Evolutionary conservation across 2,888 invertebrate species (phyloP), one percentile per base, ranked within the genome.

Genomic region (Mimachlamys varia): DNA sequence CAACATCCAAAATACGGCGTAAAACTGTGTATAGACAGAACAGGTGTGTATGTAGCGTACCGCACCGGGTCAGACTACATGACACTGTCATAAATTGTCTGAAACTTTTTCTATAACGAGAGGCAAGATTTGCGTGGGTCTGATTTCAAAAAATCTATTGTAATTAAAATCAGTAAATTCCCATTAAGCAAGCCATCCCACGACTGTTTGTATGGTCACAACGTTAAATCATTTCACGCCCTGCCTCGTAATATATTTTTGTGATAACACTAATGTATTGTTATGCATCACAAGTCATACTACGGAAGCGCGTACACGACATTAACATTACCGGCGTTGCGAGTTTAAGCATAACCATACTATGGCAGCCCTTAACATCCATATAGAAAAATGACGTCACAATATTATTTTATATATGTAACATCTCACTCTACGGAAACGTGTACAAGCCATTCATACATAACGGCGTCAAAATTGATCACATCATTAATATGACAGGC

Each of bases 261-360:
- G 13, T 33, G 76, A 76, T 76, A 76, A 76, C 62, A 62, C n/a
- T 76, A 76, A 76, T 76, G 76, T 76, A 76, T 76, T 76, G 76
- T 76, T 76, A 76, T 76, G 76, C 76, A 76, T 76, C 76, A 76
- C 76, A 76, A 22, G 62, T 62, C 62, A 5, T 4, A 22, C 62
- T 62, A 62, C 7, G 62, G 22, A 7, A 62, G 62, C 62, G n/a
- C 62, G 62, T 62, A 22, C 19, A 62, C 3, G 4, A 3, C 7
- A 44, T 44, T 44, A 3, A 3, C 44, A 44, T 44, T 44, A 44
- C 44, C 7, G 44, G 7, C 44, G 44, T 44, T 7, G n/a, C n/a
- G n/a, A n/a, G n/a, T n/a, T n/a, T n/a, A n/a, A n/a, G n/a, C n/a
- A n/a, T n/a, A n/a, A n/a, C n/a, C n/a, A n/a, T n/a, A n/a, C 50